Percentiles rank a stretch among this genome's conserved stretches.
Evolutionary conservation across 2,888 invertebrate genomes (phyloP).

Genomic region (Cryptocheilus praepositus): DNA sequence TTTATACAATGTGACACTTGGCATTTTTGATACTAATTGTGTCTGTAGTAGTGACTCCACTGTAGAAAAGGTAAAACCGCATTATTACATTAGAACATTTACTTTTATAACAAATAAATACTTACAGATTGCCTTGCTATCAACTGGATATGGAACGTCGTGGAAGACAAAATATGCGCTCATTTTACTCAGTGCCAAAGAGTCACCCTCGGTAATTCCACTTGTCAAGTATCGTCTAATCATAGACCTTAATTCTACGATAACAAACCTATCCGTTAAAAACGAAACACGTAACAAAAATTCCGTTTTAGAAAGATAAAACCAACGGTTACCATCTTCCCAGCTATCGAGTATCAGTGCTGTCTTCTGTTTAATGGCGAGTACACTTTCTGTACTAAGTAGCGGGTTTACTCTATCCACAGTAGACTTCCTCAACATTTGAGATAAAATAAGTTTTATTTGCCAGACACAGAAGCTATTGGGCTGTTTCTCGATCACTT

Average conservation of each 20-base stretch:
- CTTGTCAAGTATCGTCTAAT: constrained; percentile 76
- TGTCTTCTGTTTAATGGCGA: constrained; percentile 80
- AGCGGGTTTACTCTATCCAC: constrained; percentile 74
- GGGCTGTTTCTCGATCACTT: constrained; percentile 77
- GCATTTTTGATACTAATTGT: constrained; percentile 43
- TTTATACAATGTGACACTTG: constrained; percentile 57
- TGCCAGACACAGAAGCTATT: constrained; percentile 83
- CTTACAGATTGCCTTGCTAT: constrained; percentile 62
- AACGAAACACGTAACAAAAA: not conserved
- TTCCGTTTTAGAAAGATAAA: constrained; percentile 12
- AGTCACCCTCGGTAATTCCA: constrained; percentile 74
- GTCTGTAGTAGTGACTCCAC: constrained; percentile 52
- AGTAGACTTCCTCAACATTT: constrained; percentile 75
- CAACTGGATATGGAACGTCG: constrained; percentile 76
- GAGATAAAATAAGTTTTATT: constrained; percentile 81
- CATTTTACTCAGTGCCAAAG: constrained; percentile 74
- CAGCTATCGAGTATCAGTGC: constrained; percentile 77
- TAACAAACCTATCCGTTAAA: not conserved
- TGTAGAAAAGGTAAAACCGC: constrained; percentile 30
- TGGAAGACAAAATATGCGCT: constrained; percentile 79
- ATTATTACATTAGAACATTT: constrained; percentile 18
- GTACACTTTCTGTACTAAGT: constrained; percentile 79
- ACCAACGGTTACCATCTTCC: constrained; percentile 74
- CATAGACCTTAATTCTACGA: constrained; percentile 72
- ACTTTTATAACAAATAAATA: constrained; percentile 19